Evolutionary conservation across 2,888 invertebrate species (phyloP).

Genomic region (Andrena praecox): DNA sequence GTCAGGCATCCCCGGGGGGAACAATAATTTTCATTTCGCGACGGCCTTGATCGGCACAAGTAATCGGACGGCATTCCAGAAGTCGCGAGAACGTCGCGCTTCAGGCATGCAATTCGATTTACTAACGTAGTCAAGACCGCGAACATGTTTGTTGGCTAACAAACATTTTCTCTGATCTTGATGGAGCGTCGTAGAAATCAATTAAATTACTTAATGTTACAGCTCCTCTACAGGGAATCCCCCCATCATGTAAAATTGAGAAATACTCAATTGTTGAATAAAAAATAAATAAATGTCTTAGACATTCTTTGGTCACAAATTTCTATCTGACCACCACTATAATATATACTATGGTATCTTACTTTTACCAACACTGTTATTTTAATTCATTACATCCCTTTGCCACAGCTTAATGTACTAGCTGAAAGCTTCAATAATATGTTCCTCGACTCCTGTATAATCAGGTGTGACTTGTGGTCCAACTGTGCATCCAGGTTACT

Average conservation of each 20-base stretch:
- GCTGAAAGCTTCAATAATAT: no score
- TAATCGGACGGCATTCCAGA: slow-evolving; percentile 82
- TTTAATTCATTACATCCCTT: background rate
- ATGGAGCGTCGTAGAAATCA: slow-evolving; percentile 5
- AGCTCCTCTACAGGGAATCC: background rate
- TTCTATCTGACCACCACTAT: no score
- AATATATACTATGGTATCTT: background rate
- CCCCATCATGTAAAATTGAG: background rate
- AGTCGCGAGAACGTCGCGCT: slow-evolving; percentile 75
- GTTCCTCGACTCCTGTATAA: slow-evolving; percentile 14
- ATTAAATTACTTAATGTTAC: slow-evolving; percentile 17
- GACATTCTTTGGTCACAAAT: no score
- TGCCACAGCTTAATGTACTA: no score
- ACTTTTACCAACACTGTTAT: background rate
- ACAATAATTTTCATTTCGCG: slow-evolving; percentile 80
- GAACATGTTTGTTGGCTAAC: slow-evolving; percentile 29
- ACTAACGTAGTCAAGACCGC: slow-evolving; percentile 55
- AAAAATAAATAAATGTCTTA: background rate
- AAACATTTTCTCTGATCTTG: slow-evolving; percentile 5
- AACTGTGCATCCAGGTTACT: slow-evolving; percentile 6
- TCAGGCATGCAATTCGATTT: slow-evolving; percentile 66
- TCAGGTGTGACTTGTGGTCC: slow-evolving; percentile 18
- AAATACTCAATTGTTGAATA: background rate
- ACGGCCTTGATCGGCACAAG: slow-evolving; percentile 80
- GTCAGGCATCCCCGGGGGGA: slow-evolving; percentile 60